Base-by-base conservation (phyloP, 2,888 invertebrate species). In the Thymelicus acteon region DNA sequence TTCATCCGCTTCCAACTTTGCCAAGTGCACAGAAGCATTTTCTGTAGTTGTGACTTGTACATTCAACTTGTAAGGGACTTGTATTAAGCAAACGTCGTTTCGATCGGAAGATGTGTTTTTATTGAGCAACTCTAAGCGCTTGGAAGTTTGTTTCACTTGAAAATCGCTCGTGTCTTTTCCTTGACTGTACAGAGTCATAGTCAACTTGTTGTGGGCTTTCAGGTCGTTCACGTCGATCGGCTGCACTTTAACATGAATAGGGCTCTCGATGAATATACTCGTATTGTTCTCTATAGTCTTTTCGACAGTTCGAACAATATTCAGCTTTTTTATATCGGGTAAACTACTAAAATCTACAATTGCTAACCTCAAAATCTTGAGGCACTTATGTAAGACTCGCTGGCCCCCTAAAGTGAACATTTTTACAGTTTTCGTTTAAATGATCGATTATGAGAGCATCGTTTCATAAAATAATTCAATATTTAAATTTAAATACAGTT, bases 291-390 rank as follows among this genome's bases (percentile, higher is more conserved):
- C 92, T 74, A 94, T 90, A 44, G 88, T 89, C 82, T 93, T 94
- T 79, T 94, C 94, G 7, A 94, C 92, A 4, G 93, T 93, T 76
- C 93, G 88, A 48, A 94, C 88, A 13, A 91, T 79, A 77, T 91
- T 92, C 75, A 94, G 83, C 60, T 90, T 92, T 80, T 91, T 88
- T 73, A 93, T 80, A 79, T 93, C 92, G 39, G 92, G 93, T 72
- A 91, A 82, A 77, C 79, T 92, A 76, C 89, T 90, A 72, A 88
- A 92, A 76, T 93, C 89, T 71, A 84, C 85, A 75, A 88, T 81
- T 78, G 88, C 82, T 94, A 94, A 93, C 94, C 94, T 94, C 89
- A 94, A 93, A 91, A 91, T 85, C 77, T 91, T 92, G 80, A 91
- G 87, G 79, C 89, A 90, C 85, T 91, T 93, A 85, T 90, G 86